Evolutionary conservation across 2,888 invertebrate species (phyloP).

Genomic region (Cephus runcator): DNA sequence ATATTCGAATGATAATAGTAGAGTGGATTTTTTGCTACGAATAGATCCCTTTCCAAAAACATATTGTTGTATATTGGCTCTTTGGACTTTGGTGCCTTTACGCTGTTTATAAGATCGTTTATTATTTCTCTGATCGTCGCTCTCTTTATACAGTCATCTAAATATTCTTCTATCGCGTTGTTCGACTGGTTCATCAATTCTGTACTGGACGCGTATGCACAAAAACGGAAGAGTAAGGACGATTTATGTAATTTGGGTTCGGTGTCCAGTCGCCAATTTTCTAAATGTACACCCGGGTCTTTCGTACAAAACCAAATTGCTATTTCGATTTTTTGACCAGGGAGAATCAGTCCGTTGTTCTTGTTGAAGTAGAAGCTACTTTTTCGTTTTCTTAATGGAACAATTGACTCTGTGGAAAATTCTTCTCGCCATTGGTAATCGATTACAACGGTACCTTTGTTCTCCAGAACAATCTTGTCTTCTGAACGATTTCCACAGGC

Average conservation of each 20-base stretch:
- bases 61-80: slow-evolving; percentile 26
- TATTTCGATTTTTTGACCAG: slow-evolving; percentile 66
- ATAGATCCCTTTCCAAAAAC: slow-evolving; percentile 44
- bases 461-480: slow-evolving; percentile 62
- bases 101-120: slow-evolving; percentile 30
- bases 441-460: slow-evolving; percentile 67
- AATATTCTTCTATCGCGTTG: slow-evolving; percentile 30
- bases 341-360: slow-evolving; percentile 68
- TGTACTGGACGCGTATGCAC: slow-evolving; percentile 33
- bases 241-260: slow-evolving; percentile 57
- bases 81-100: slow-evolving; percentile 2
- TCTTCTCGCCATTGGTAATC: slow-evolving; percentile 67
- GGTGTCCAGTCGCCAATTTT: slow-evolving; percentile 68
- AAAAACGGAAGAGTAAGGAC: slow-evolving; percentile 37
- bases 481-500: slow-evolving; percentile 14
- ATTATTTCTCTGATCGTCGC: slow-evolving; percentile 34
- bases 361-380: slow-evolving; percentile 71
- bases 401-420: slow-evolving; percentile 11
- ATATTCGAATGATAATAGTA: slow-evolving; percentile 35
- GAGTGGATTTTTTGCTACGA: slow-evolving; percentile 39
- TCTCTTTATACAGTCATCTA: slow-evolving; percentile 33
- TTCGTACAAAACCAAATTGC: slow-evolving; percentile 67
- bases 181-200: neutral
- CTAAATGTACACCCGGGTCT: slow-evolving; percentile 62
- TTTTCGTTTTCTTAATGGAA: slow-evolving; percentile 58